Conservation (phyloP, 2,113 vertebrate species). For the Poeciliopsis prolifica region DNA sequence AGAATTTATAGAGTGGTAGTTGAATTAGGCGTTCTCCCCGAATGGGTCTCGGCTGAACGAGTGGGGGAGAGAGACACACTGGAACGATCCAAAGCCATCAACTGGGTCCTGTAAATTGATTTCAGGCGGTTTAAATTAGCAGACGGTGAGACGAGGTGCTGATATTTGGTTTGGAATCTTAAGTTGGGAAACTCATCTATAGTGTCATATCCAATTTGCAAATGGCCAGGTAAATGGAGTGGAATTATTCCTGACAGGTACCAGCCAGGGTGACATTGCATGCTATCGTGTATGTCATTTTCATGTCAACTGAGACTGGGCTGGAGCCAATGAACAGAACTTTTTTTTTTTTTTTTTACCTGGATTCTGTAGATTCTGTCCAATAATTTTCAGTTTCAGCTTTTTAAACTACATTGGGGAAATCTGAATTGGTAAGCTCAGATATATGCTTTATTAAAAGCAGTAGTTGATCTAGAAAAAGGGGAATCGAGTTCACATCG, state of each 20-base stretch:
- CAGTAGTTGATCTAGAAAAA: background rate
- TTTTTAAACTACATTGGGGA: background rate
- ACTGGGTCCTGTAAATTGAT: slow-evolving; percentile 48
- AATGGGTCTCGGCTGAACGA: slow-evolving; percentile 41
- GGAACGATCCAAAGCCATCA: slow-evolving; percentile 33
- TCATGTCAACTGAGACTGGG: background rate
- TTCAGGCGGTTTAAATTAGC: slow-evolving; percentile 52
- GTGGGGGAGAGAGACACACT: slow-evolving; percentile 23
- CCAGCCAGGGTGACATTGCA: slow-evolving; percentile 14
- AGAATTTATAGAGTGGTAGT: slow-evolving; percentile 66
- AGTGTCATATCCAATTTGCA: slow-evolving; percentile 56
- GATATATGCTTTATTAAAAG: slow-evolving; percentile 1
- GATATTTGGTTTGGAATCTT: slow-evolving; percentile 60
- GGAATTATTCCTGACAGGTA: slow-evolving; percentile 51
- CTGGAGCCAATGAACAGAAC: background rate
- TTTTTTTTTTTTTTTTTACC: slow-evolving; percentile 15
- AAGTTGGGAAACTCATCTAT: slow-evolving; percentile 57
- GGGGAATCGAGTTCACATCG: background rate
- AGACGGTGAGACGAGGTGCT: background rate
- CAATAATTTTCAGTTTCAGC: background rate
- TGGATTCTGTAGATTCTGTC: background rate
- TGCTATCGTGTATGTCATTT: slow-evolving; percentile 27
- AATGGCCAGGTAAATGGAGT: slow-evolving; percentile 24
- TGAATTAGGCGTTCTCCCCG: slow-evolving; percentile 57
- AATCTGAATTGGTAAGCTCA: background rate